Evolutionary conservation across 2,888 invertebrate genomes (phyloP).

Genomic region (Caenorhabditis uteleia): DNA sequence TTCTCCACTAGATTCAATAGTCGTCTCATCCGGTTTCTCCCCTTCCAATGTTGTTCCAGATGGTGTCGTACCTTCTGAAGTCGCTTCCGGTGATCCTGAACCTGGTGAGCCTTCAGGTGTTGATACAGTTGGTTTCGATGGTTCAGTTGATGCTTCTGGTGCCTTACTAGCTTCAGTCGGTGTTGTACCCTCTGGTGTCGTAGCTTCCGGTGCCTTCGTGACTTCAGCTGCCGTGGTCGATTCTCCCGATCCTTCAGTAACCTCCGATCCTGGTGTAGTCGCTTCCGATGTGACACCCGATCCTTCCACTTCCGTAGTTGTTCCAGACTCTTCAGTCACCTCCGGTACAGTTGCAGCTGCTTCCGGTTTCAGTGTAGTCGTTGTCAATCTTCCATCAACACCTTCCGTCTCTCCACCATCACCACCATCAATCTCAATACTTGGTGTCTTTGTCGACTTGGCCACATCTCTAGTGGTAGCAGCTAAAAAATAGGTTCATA

Average conservation of each 20-base stretch:
- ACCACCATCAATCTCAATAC: constrained; percentile 30
- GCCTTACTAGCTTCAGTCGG: constrained; percentile 7
- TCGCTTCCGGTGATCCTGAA: constrained; percentile 2
- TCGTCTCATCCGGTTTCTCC: not conserved
- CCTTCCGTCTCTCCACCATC: constrained; percentile 24
- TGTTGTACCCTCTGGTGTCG: constrained; percentile 3
- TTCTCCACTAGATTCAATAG: not conserved
- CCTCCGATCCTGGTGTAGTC: constrained; percentile 1
- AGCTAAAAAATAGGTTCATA: constrained; percentile 7
- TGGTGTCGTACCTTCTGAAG: constrained; percentile 4
- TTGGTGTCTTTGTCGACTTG: constrained; percentile 23
- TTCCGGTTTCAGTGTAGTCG: not conserved
- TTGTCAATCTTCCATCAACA: constrained; percentile 13
- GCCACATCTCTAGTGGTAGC: constrained; percentile 28
- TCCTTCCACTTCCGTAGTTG: not conserved
- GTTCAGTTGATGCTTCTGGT: constrained; percentile 3
- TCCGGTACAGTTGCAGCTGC: not conserved
- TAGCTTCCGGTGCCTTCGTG: constrained; percentile 3
- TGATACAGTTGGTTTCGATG: constrained; percentile 10
- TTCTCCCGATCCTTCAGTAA: constrained; percentile 5
- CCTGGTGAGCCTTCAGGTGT: constrained; percentile 5
- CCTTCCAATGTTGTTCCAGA: not conserved
- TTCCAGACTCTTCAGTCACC: not conserved
- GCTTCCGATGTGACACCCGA: not conserved
- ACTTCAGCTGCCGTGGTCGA: constrained; percentile 1